These are phyloP conservation scores for Diarsia mendica DNA, from an alignment of 2,888 invertebrate species.

Conservation along the genomic window DNA sequence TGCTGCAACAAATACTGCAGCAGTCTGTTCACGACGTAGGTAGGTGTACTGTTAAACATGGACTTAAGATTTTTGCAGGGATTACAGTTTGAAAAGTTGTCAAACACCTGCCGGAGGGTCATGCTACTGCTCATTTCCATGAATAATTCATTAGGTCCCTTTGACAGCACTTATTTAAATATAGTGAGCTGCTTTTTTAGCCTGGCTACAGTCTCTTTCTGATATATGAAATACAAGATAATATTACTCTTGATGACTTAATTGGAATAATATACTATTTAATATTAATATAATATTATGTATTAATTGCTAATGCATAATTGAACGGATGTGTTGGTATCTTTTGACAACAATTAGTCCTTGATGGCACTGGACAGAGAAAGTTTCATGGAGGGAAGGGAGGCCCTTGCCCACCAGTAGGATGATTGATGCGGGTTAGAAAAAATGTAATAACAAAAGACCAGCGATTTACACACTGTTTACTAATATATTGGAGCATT, in stretches of 20 bases:
- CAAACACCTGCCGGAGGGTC: conserved; percentile 21
- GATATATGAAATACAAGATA: conserved; percentile 6
- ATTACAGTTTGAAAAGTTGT: conserved; percentile 40
- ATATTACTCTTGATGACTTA: not conserved
- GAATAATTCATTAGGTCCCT: conserved; percentile 44
- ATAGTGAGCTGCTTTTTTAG: conserved; percentile 23
- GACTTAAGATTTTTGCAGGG: conserved; percentile 25
- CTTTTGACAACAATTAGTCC: not conserved
- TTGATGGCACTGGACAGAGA: not conserved
- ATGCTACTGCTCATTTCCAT: conserved; percentile 33
- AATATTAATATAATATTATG: no score
- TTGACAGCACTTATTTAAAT: conserved; percentile 34
- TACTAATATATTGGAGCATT: not conserved
- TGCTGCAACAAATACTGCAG: conserved; percentile 1
- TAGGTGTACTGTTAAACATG: conserved; percentile 1
- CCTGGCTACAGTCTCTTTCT: not conserved
- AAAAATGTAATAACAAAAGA: not conserved
- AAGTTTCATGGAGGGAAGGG: not conserved
- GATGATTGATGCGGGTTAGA: not conserved
- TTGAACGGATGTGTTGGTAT: not conserved
- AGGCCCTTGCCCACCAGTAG: not conserved
- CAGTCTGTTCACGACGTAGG: not conserved
- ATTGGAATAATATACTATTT: no score
- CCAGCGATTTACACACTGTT: not conserved
- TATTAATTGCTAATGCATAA: not conserved